Base-by-base conservation (phyloP, 2,113 vertebrate genomes). In the Triplophysa dalaica region DNA sequence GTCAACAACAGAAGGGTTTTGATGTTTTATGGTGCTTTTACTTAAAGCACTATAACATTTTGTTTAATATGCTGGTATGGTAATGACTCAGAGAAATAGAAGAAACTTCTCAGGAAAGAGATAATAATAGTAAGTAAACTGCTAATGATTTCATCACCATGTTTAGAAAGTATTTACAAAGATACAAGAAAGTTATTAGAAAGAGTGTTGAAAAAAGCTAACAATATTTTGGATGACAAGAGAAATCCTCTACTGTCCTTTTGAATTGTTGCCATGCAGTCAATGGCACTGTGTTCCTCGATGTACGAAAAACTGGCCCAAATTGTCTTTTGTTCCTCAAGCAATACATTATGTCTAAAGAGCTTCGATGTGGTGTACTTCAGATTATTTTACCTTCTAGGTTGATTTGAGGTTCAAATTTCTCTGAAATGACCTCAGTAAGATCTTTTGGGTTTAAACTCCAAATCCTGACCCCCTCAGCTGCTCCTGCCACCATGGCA, bases 401-500 rank as follows among this genome's bases (percentile, higher is more conserved):
- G 62, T 98, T 96, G 88, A 99, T 97, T 85, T 97, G 95, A 70
- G 98, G 97, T 79, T 98, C 91, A 74, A 94, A 99, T 24, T 87
- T 93, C 86, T 98, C 97, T n/a, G 91, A 92, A 0, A 90, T 95
- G 77, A 95, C 88, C 1, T 93, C 90, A 0, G 94, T 93, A 79
- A 96, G 90, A 69, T 96, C 92, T 70, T 89, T 87, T 0, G 94
- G 92, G 38, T 85, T 91, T 21, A 98, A 90, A 80, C 90, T 96
- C 98, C 98, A 99, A 56, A 98, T 94, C 0, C 89, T 93, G 56
- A 99, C 94, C 3, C 97, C 98, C 87, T 97, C 94, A 10, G 98
- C 98, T 11, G 96, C 92, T 67, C 98, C 98, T 0, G 98, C 98
- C 10, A 95, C 98, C 96, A 99, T 98, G 80, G 98, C 98, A 9